Evolutionary conservation across 2,888 invertebrate species (phyloP).

Genomic region (Rotaria sp.): DNA sequence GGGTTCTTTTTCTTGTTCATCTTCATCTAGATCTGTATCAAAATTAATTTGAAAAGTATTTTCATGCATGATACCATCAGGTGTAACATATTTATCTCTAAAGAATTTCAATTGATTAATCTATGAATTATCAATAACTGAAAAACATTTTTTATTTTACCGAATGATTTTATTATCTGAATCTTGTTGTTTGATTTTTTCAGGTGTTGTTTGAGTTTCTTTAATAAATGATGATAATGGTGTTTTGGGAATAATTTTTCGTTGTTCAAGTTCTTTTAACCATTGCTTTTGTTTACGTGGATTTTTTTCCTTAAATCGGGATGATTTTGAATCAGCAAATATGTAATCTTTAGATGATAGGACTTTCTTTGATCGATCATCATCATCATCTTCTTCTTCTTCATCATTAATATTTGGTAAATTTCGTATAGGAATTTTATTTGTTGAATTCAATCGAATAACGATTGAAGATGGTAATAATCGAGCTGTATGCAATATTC

Average conservation of each 20-base stretch:
- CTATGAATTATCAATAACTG: neutral
- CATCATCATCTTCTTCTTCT: neutral
- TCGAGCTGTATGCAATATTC: neutral
- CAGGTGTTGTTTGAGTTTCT: neutral
- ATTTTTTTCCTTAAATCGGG: neutral
- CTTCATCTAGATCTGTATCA: neutral
- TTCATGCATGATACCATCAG: neutral
- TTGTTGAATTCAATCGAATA: neutral
- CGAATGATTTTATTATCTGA: neutral
- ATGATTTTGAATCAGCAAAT: neutral
- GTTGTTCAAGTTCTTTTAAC: neutral
- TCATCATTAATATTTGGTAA: neutral
- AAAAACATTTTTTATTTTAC: neutral
- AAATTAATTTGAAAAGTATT: neutral
- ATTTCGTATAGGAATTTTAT: neutral
- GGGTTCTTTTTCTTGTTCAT: neutral
- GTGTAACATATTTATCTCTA: constrained; percentile 16
- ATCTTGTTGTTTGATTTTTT: too few species aligned
- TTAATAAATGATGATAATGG: neutral
- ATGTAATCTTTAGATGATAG: neutral
- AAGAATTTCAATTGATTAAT: neutral
- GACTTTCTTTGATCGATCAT: neutral
- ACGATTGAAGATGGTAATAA: neutral
- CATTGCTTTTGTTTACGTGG: neutral
- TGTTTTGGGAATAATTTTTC: neutral